Evolutionary conservation across 1,140 invertebrate species (phyloP), one percentile per base, ranked within the genome.

Genomic region (Diorhabda carinulata): DNA sequence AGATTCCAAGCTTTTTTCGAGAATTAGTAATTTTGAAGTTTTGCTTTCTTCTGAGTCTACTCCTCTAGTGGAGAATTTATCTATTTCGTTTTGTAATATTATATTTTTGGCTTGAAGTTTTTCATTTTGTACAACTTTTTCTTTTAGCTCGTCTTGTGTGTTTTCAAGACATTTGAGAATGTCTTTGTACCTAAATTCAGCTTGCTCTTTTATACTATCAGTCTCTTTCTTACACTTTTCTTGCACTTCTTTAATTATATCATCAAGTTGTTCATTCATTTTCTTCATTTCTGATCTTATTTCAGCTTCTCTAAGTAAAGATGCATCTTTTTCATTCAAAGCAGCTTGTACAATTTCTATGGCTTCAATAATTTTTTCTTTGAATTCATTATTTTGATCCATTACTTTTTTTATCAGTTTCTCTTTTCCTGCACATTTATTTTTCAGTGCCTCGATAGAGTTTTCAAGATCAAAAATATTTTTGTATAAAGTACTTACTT

Each of bases 261-360:
- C 64, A 0, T 58, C 62, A 10, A 67, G 62, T 66, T 66, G 25
- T 66, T 69, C 47, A 67, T 71, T 66, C 10, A 73, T 57, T 57
- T 73, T 71, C 60, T 73, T 47, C 57, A 66, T 73, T 44, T 73
- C 67, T 8, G 61, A 64, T 71, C 73, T 73, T 5, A 74, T 60
- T 73, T 76, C 61, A 4, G 61, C 66, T 73, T 81, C 79, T 57
- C 79, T 69, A 40, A 76, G 65, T 52, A 79, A 59, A 56, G 77
- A 76, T 9, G 76, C 77, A 72, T 79, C 77, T 73, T 79, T 80
- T 72, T 81, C 80, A 25, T 74, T 69, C 41, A 79, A 68, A 41
- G 78, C 77, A 25, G 75, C 76, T 65, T 80, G 77, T 56, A 78
- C 78, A 7, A 81, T 64, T 56, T 74, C 69, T 9, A 80, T 67